These are phyloP conservation scores for Nothura maculosa DNA, from an alignment of 2,797 vertebrate genomes.

Conservation along the genomic window DNA sequence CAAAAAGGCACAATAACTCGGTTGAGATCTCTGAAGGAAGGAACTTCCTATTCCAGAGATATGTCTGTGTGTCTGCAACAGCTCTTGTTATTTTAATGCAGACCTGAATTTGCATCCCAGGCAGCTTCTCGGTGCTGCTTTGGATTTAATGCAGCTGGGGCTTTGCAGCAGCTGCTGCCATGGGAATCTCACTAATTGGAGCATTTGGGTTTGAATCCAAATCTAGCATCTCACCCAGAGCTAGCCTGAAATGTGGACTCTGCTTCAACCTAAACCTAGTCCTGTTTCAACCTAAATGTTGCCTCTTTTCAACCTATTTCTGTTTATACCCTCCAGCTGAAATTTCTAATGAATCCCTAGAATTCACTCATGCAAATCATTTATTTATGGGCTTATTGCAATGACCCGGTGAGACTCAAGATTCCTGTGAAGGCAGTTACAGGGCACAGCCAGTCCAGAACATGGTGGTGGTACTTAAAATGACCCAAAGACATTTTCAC, in stretches of 20 bases:
- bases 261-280: accelerated
- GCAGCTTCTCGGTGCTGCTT: accelerated
- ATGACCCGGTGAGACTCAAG: not conserved
- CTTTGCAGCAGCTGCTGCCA: accelerated
- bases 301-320: not conserved
- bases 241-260: not conserved
- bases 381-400: not conserved
- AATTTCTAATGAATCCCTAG: not conserved
- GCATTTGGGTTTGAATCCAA: not conserved
- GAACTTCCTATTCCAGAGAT: not conserved
- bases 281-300: not conserved
- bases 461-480: not conserved
- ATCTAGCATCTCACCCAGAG: not conserved
- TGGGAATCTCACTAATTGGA: not conserved
- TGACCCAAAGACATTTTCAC: not conserved
- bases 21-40: not conserved
- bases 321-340: not conserved
- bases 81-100: not conserved
- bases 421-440: not conserved
- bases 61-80: not conserved
- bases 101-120: not conserved
- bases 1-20: not conserved
- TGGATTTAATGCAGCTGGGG: not conserved
- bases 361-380: not conserved
- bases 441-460: not conserved